These are phyloP conservation scores for Antennarius striatus DNA, from an alignment of 2,113 vertebrate genomes.

Conservation along the genomic window DNA sequence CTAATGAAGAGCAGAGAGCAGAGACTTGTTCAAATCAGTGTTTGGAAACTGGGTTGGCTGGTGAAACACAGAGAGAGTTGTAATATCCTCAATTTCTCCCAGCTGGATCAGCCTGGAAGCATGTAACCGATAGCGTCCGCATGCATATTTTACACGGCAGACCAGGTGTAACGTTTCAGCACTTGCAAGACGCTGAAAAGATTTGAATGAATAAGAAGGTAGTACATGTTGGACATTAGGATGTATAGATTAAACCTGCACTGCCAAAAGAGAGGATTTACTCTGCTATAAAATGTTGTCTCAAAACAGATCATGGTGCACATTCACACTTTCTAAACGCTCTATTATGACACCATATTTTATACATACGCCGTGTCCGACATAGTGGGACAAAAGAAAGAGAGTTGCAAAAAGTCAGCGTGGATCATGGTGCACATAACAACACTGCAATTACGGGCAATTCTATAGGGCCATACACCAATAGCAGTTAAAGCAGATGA, in stretches of 20 bases:
- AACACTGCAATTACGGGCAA: slow-evolving; percentile 63
- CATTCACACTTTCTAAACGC: too few relatives aligned
- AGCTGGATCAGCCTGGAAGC: slow-evolving; percentile 62
- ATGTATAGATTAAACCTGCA: background rate
- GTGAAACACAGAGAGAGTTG: slow-evolving; percentile 66
- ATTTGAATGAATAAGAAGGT: slow-evolving; percentile 58
- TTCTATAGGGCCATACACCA: slow-evolving; percentile 65
- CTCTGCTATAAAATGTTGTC: too few relatives aligned
- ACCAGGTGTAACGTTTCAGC: slow-evolving; percentile 67
- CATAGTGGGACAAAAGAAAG: too few relatives aligned
- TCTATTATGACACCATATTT: too few relatives aligned
- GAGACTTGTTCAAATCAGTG: slow-evolving; percentile 73
- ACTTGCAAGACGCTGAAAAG: slow-evolving; percentile 65
- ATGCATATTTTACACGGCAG: slow-evolving; percentile 75
- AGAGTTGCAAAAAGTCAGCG: background rate
- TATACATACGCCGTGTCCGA: too few relatives aligned
- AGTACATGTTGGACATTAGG: slow-evolving; percentile 4
- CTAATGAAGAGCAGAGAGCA: slow-evolving; percentile 63
- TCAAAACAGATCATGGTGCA: too few relatives aligned
- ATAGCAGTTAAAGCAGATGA: slow-evolving; percentile 64
- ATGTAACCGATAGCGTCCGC: slow-evolving; percentile 72
- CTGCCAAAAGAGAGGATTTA: background rate
- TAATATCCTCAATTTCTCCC: slow-evolving; percentile 70
- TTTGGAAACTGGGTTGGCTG: slow-evolving; percentile 65
- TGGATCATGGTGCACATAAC: slow-evolving; percentile 44